Conservation (phyloP, 2,888 invertebrate genomes). For the Sinotaia quadrata region DNA sequence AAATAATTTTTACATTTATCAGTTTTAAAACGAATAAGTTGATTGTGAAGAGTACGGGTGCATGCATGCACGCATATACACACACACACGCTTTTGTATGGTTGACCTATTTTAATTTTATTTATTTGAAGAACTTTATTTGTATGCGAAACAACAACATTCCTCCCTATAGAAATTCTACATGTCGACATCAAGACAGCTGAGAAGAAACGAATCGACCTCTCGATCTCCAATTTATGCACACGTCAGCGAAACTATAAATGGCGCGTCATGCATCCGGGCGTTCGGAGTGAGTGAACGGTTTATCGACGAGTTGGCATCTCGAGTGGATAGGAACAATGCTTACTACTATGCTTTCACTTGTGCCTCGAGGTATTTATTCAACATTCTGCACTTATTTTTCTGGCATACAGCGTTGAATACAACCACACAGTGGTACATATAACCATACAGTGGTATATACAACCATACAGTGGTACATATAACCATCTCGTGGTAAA, state of each 20-base stretch:
- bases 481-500: no score
- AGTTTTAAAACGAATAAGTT: no score
- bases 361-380: constrained; percentile 51
- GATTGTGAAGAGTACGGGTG: no score
- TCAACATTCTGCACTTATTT: no score
- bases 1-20: no score
- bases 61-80: constrained; percentile 14
- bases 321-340: constrained; percentile 75
- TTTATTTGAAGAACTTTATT: no score
- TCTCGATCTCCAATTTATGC: constrained; percentile 70
- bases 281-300: constrained; percentile 60
- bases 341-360: constrained; percentile 76
- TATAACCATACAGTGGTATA: no score
- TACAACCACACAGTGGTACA: no score
- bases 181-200: constrained; percentile 70
- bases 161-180: constrained; percentile 72
- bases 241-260: constrained; percentile 73
- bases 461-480: no score
- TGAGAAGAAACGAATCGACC: constrained; percentile 69
- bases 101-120: no score
- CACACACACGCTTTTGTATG: not conserved
- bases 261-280: constrained; percentile 72
- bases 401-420: no score
- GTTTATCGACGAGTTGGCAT: constrained; percentile 58
- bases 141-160: no score